A percentile compares a stretch with the other conserved stretches of the same genome.
Conservation (phyloP, 2,797 vertebrate genomes). For the Semotilus atromaculatus region DNA sequence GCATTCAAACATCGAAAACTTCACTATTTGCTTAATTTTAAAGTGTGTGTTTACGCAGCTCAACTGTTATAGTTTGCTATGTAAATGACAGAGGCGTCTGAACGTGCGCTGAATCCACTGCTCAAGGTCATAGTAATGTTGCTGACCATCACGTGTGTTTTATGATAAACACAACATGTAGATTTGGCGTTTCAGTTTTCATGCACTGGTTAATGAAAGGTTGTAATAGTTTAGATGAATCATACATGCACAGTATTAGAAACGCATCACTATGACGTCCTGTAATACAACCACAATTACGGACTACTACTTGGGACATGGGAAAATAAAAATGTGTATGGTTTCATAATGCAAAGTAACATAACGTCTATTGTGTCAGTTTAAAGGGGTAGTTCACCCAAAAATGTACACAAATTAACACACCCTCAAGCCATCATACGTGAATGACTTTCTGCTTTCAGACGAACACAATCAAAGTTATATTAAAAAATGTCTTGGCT, state of each 20-base stretch:
- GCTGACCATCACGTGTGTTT: neutral
- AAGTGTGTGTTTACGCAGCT: neutral
- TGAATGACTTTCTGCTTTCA: too few relatives aligned
- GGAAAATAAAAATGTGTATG: too few relatives aligned
- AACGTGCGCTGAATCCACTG: neutral
- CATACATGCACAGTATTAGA: neutral
- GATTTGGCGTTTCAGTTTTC: neutral
- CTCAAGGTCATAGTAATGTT: constrained; percentile 52
- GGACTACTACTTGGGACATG: too few relatives aligned
- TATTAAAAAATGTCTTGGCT: too few relatives aligned
- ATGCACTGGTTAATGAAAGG: too few relatives aligned
- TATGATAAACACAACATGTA: neutral
- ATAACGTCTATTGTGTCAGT: neutral
- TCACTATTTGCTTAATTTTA: neutral
- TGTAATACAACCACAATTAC: neutral
- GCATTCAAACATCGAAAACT: neutral
- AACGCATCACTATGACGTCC: neutral
- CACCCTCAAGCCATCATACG: too few relatives aligned
- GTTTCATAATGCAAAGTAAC: neutral
- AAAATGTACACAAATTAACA: too few relatives aligned
- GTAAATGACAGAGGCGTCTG: neutral
- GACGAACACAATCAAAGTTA: too few relatives aligned
- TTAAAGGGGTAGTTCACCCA: too few relatives aligned
- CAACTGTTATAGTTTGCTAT: neutral
- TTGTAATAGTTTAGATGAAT: neutral